Conservation (phyloP, 2,888 invertebrate genomes). For the Eilema griseolum region DNA sequence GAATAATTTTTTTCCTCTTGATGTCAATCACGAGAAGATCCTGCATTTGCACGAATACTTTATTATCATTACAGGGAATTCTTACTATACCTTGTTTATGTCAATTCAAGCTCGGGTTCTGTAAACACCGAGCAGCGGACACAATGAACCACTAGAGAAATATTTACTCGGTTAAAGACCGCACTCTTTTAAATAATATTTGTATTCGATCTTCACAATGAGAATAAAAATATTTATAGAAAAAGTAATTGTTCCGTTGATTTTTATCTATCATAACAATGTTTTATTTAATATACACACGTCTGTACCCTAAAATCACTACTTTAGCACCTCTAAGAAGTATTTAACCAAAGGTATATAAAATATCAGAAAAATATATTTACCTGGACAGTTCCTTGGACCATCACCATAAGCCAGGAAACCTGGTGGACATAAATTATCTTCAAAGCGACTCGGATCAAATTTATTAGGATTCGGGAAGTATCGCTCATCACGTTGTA, state of each 20-base stretch:
- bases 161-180: neutral
- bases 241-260: slow-evolving; percentile 15
- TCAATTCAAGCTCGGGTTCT: slow-evolving; percentile 35
- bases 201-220: slow-evolving; percentile 43
- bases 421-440: slow-evolving; percentile 69
- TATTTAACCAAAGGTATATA: too few relatives aligned
- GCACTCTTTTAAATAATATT: slow-evolving; percentile 47
- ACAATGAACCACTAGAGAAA: slow-evolving; percentile 42
- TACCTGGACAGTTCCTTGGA: slow-evolving; percentile 81
- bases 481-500: slow-evolving; percentile 74
- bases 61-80: slow-evolving; percentile 12
- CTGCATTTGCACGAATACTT: neutral
- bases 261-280: neutral
- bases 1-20: neutral
- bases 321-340: neutral
- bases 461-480: slow-evolving; percentile 79
- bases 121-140: slow-evolving; percentile 34
- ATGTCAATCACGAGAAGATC: neutral
- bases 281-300: neutral
- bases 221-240: slow-evolving; percentile 52
- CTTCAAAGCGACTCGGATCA: slow-evolving; percentile 75
- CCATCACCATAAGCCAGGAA: slow-evolving; percentile 82
- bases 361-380: slow-evolving; percentile 35
- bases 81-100: slow-evolving; percentile 22
- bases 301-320: neutral